Evolutionary conservation across 2,797 vertebrate genomes (phyloP), one percentile per base, ranked within the genome.

Genomic region (Vespertilio murinus): DNA sequence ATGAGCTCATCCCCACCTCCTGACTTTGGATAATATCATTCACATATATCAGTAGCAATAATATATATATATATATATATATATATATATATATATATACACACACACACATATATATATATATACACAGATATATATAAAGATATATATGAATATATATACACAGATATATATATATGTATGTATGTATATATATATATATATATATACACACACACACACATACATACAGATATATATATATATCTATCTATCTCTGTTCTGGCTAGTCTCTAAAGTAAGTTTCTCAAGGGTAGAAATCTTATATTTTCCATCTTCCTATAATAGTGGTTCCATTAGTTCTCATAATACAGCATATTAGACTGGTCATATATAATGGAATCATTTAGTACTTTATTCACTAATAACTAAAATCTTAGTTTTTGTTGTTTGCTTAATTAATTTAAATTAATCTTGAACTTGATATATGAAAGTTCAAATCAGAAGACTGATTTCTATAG

Each of bases 341-440:
- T 94, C 52, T 94, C 20, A 65, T 38, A 54, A 64, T 49, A 49
- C 1, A 64, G 20, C 16, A 86, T 69, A 49, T 42, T 25, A 30
- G 20, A 81, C 17, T 69, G 25, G 5, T 52, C 77, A 54, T 56
- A 49, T 65, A 56, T 71, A 61, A 49, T 52, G 38, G 77, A 65
- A 89, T 74, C 25, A 59, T 71, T 89, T 73, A 73, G 11, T 78
- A 5, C 92, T 94, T 83, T 77, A 84, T 77, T 65, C 17, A 71
- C 17, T 67, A 86, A 71, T 94, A 71, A 88, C 35, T 90, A 88
- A 78, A 90, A 73, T 56, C 18, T 74, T 54, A 69, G 16, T 93
- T 96, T 92, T 87, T 20, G 11, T 61, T 93, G 18, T 61, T 78
- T n/a, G 28, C 22, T 74, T 73, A 40, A 95, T 88, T 94, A 83